These are phyloP conservation scores for Molothrus aeneus DNA, from an alignment of 2,797 vertebrate genomes.

Conservation along the genomic window DNA sequence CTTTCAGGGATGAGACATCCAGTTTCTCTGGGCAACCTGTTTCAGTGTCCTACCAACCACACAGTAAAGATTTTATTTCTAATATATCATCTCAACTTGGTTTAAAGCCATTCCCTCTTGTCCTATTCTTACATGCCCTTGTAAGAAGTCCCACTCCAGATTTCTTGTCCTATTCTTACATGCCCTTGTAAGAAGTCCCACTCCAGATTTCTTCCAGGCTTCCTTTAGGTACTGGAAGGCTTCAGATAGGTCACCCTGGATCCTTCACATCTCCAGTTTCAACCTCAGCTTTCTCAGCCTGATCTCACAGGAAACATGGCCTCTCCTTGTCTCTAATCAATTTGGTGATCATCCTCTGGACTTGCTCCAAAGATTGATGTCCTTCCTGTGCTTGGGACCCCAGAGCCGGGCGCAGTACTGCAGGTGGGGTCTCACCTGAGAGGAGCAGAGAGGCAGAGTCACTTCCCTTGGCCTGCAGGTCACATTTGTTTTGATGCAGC, in stretches of 20 bases:
- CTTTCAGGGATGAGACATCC: not conserved
- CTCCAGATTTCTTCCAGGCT: not conserved
- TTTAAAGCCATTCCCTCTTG: not conserved
- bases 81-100: not conserved
- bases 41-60: not conserved
- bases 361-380: not conserved
- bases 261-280: not conserved
- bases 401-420: not conserved
- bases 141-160: not conserved
- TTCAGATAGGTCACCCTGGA: not conserved
- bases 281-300: not conserved
- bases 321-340: not conserved
- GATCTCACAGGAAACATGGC: not conserved
- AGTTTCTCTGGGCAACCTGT: not conserved
- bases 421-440: rapidly evolving
- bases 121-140: not conserved
- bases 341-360: not conserved
- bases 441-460: not conserved
- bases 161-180: not conserved
- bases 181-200: not conserved
- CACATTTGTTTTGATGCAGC: not conserved
- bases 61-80: not conserved
- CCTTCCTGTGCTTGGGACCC: not conserved
- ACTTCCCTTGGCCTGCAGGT: no score
- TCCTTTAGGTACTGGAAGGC: not conserved